Percentiles rank a stretch among this genome's conserved stretches.
Evolutionary conservation across 1,140 invertebrate genomes (phyloP).

Genomic region (Pseudoatta argentina): DNA sequence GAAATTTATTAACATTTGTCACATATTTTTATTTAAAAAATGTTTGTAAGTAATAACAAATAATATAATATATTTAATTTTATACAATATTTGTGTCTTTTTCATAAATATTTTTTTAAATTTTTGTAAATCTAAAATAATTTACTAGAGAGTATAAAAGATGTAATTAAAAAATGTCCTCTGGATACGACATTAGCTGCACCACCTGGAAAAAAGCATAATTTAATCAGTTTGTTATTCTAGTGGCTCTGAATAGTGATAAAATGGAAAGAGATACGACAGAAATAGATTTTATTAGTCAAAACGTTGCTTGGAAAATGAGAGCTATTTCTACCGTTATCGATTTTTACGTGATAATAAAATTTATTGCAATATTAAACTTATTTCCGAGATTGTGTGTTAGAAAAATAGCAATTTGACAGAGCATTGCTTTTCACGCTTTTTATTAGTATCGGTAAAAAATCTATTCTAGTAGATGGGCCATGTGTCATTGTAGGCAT

Average conservation of each 20-base stretch:
- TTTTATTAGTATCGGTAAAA: neutral
- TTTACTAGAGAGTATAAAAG: constrained; percentile 15
- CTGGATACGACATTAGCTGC: neutral
- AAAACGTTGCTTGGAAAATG: neutral
- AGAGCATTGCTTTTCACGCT: neutral
- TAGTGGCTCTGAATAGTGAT: neutral
- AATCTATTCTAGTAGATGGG: neutral
- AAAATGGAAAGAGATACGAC: neutral
- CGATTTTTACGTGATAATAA: neutral
- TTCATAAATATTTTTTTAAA: neutral
- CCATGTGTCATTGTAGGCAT: constrained; percentile 15
- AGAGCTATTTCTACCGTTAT: neutral
- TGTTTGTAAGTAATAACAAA: neutral
- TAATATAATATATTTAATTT: neutral
- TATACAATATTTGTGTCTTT: neutral
- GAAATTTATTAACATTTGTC: neutral
- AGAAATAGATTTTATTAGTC: neutral
- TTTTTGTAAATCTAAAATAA: neutral
- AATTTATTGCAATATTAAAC: neutral
- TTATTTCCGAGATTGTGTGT: neutral
- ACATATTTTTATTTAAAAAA: neutral
- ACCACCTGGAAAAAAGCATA: constrained; percentile 50
- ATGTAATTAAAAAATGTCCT: neutral
- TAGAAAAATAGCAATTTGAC: constrained; percentile 2
- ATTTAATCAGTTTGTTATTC: neutral